phyloP scores from a whole-genome alignment of 2,888 invertebrate species.

The Scaptomyza tumidula region DNA sequence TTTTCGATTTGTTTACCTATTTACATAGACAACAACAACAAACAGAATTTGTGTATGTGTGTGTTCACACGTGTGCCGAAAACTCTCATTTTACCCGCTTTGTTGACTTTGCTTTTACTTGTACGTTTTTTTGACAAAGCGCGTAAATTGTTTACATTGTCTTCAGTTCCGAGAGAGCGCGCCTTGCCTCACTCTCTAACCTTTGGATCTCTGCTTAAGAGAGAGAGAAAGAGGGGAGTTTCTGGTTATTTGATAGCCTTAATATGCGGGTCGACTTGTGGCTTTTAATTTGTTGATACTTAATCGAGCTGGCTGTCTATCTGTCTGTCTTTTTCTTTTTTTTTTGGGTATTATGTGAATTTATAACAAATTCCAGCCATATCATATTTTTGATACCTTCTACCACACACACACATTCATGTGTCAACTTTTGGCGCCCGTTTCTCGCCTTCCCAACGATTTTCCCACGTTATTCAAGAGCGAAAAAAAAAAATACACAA shows the following conservation, averaged over 20 bases:
- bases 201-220: not conserved
- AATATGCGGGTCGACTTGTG: constrained; percentile 63
- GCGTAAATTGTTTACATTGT: constrained; percentile 62
- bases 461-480: constrained; percentile 58
- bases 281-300: constrained; percentile 64
- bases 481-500: constrained; percentile 10
- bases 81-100: constrained; percentile 12
- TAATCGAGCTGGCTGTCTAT: constrained; percentile 22
- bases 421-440: constrained; percentile 55
- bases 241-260: constrained; percentile 65
- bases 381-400: constrained; percentile 35
- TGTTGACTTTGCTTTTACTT: constrained; percentile 57
- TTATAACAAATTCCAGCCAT: constrained; percentile 15
- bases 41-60: constrained; percentile 31
- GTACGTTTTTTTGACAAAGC: constrained; percentile 31
- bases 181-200: not conserved
- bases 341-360: constrained; percentile 1
- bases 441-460: constrained; percentile 19
- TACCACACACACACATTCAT: constrained; percentile 18
- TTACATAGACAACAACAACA: constrained; percentile 70
- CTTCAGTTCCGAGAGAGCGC: constrained; percentile 32
- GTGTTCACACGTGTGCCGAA: constrained; percentile 65
- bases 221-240: not conserved
- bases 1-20: constrained; percentile 67
- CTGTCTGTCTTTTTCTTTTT: constrained; percentile 12